Conservation (phyloP, 2,113 vertebrate species). For the Paraplagusia blochii region DNA sequence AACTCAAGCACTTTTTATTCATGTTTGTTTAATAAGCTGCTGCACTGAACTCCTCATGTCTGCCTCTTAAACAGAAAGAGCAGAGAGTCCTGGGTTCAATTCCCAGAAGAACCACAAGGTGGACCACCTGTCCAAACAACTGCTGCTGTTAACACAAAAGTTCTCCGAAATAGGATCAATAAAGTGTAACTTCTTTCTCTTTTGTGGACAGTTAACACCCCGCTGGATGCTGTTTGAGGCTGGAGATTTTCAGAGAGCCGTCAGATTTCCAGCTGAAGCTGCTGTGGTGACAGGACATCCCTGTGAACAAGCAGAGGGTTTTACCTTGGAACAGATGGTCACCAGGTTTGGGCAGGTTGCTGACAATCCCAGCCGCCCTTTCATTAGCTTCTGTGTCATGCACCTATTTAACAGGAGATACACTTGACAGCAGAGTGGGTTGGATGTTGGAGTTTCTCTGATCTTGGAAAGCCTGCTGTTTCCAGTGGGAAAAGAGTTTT, state of each 20-base stretch:
- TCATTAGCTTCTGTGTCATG: slow-evolving; percentile 40
- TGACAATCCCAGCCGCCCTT: slow-evolving; percentile 17
- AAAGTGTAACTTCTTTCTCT: too few relatives aligned
- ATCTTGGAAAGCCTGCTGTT: neutral
- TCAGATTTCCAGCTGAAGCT: too few relatives aligned
- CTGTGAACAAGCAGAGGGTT: slow-evolving; percentile 3
- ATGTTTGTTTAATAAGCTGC: too few relatives aligned
- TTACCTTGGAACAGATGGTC: slow-evolving; percentile 42
- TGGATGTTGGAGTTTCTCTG: slow-evolving; percentile 14
- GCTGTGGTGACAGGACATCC: slow-evolving; percentile 7
- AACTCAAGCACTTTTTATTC: too few relatives aligned
- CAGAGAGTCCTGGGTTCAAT: too few relatives aligned
- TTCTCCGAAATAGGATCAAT: too few relatives aligned
- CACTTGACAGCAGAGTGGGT: slow-evolving; percentile 10
- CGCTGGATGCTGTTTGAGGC: neutral
- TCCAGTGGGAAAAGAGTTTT: slow-evolving; percentile 1
- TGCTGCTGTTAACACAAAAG: too few relatives aligned
- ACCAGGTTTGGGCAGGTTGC: slow-evolving; percentile 9
- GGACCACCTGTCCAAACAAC: too few relatives aligned
- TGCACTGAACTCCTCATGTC: too few relatives aligned
- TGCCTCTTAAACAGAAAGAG: too few relatives aligned
- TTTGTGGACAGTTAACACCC: neutral
- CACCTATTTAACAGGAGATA: slow-evolving; percentile 8
- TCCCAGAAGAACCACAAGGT: too few relatives aligned
- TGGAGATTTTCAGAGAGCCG: too few relatives aligned